Conservation (phyloP, 2,797 vertebrate genomes). For the Ctenochaetus hawaiiensis region DNA sequence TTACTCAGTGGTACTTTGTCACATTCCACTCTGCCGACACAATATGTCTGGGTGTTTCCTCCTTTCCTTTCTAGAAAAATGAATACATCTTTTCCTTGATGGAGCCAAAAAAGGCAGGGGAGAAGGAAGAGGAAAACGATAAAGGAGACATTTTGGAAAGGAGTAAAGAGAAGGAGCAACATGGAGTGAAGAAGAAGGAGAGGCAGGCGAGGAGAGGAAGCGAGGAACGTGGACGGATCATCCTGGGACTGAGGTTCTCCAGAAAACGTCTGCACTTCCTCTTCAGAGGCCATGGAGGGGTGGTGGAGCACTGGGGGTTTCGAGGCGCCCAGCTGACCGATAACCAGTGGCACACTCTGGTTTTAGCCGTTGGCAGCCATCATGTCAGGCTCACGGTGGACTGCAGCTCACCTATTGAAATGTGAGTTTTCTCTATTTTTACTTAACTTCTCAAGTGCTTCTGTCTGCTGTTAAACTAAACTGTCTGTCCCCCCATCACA, state of each 20-base stretch:
- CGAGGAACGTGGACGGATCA: conserved; percentile 59
- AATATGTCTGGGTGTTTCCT: not conserved
- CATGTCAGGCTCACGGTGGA: conserved; percentile 90
- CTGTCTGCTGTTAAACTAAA: not conserved
- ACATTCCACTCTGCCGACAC: too few relatives aligned
- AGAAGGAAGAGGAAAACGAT: conserved; percentile 8
- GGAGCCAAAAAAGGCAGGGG: conserved; percentile 70
- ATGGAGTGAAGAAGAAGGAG: conserved; percentile 5
- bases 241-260: conserved; percentile 89
- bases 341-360: conserved; percentile 91
- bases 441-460: not conserved
- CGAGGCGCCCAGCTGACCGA: conserved; percentile 81
- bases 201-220: conserved; percentile 14
- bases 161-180: conserved; percentile 14
- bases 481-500: conserved; percentile 31
- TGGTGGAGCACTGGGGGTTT: conserved; percentile 87
- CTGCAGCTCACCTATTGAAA: conserved; percentile 87
- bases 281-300: conserved; percentile 83
- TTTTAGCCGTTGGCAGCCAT: conserved; percentile 84
- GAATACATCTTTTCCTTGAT: conserved; percentile 92
- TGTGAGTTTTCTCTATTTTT: conserved; percentile 82
- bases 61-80: conserved; percentile 84
- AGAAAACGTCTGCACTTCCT: conserved; percentile 88
- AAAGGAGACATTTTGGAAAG: conserved; percentile 16
- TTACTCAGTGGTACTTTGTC: too few relatives aligned